These are phyloP conservation scores for Napeogenes inachia DNA, from an alignment of 2,888 invertebrate species.

Conservation along the genomic window DNA sequence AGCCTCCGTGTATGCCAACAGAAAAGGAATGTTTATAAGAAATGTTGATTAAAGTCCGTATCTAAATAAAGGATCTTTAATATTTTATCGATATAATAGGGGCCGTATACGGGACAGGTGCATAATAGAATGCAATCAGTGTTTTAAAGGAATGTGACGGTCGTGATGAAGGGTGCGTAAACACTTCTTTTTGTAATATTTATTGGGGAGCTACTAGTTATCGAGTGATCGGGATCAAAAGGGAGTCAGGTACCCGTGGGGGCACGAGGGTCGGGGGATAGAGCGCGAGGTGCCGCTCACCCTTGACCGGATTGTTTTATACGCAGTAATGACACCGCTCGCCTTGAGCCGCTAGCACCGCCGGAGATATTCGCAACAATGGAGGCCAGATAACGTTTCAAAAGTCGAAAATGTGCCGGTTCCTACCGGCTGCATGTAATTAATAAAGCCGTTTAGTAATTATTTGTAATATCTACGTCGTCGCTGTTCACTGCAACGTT, in stretches of 20 bases:
- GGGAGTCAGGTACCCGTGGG: slow-evolving; percentile 60
- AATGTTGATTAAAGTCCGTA: slow-evolving; percentile 24
- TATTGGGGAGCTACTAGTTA: slow-evolving; percentile 41
- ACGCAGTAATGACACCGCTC: slow-evolving; percentile 76
- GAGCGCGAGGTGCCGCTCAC: slow-evolving; percentile 50
- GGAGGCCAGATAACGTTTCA: slow-evolving; percentile 77
- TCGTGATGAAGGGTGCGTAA: slow-evolving; percentile 61
- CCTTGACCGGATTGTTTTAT: slow-evolving; percentile 76
- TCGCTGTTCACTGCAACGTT: slow-evolving; percentile 30
- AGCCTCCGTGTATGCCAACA: slow-evolving; percentile 15
- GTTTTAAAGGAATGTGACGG: slow-evolving; percentile 53
- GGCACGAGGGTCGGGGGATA: slow-evolving; percentile 36
- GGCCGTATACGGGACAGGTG: slow-evolving; percentile 63
- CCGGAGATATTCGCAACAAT: slow-evolving; percentile 78
- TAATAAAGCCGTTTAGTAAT: slow-evolving; percentile 62
- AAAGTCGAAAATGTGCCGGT: slow-evolving; percentile 74
- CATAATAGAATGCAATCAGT: slow-evolving; percentile 54
- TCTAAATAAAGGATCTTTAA: slow-evolving; percentile 46
- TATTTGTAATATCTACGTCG: slow-evolving; percentile 36
- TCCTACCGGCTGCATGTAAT: slow-evolving; percentile 63
- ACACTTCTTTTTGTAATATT: slow-evolving; percentile 42
- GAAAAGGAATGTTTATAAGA: slow-evolving; percentile 19
- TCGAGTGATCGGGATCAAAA: slow-evolving; percentile 59
- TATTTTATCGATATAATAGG: slow-evolving; percentile 45
- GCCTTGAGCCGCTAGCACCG: slow-evolving; percentile 77